Evolutionary conservation across 2,113 vertebrate genomes (phyloP).

Genomic region (Gulo gulo): DNA sequence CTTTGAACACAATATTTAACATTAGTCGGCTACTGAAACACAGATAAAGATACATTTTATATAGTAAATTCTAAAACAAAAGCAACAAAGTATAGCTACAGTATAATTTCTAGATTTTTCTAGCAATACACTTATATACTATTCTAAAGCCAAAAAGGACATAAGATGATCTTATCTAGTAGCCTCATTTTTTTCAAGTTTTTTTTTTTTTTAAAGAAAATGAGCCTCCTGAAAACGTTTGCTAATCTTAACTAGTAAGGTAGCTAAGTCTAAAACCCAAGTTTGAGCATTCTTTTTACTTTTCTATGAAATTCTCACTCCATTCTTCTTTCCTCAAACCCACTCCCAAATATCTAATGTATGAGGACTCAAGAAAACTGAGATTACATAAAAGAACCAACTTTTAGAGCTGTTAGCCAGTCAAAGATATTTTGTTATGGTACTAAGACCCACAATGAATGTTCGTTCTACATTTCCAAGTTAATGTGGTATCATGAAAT

Average conservation of each 20-base stretch:
- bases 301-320: constrained; percentile 1
- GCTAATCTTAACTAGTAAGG: too few relatives aligned
- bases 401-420: neutral
- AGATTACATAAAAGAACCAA: neutral
- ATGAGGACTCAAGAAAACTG: constrained; percentile 32
- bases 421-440: neutral
- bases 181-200: neutral
- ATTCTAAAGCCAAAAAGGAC: neutral
- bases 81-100: neutral
- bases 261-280: constrained; percentile 32
- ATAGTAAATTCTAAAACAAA: constrained; percentile 54
- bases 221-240: neutral
- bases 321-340: constrained; percentile 8
- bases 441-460: neutral
- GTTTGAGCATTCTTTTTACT: neutral
- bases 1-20: constrained; percentile 71
- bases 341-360: neutral
- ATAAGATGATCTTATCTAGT: neutral
- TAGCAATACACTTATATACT: neutral
- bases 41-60: constrained; percentile 41
- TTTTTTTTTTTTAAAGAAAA: constrained; percentile 11
- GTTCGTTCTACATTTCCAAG: neutral
- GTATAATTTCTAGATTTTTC: neutral
- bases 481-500: neutral
- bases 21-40: constrained; percentile 70